A percentile compares a stretch with the other conserved stretches of the same genome.
Evolutionary conservation across 2,797 vertebrate genomes (phyloP).

Genomic region (Lagorchestes hirsutus): DNA sequence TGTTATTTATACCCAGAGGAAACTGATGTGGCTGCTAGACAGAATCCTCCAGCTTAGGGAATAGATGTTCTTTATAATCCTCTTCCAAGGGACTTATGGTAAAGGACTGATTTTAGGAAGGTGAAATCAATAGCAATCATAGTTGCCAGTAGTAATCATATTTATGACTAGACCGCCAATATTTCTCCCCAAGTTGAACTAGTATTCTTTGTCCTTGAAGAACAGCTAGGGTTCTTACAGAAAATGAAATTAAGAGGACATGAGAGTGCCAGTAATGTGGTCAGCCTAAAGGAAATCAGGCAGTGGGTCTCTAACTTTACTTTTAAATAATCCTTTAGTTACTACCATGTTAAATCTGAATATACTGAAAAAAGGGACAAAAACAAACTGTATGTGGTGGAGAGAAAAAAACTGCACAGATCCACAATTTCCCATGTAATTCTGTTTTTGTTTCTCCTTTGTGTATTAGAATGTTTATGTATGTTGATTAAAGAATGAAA

Average conservation of each 20-base stretch:
- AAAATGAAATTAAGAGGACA: constrained; percentile 9
- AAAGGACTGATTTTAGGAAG: constrained; percentile 32
- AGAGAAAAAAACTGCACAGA: background rate
- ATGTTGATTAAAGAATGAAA: background rate
- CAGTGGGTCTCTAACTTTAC: background rate
- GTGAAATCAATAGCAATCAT: constrained; percentile 35
- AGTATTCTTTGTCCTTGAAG: constrained; percentile 42
- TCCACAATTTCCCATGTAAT: background rate
- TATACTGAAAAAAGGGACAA: background rate
- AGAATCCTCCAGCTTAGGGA: constrained; percentile 14
- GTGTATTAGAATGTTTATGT: background rate
- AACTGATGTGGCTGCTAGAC: background rate
- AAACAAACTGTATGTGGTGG: background rate
- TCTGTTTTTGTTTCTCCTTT: background rate
- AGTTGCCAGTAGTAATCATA: constrained; percentile 26
- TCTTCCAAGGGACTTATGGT: constrained; percentile 24
- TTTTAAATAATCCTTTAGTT: background rate
- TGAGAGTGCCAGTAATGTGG: background rate
- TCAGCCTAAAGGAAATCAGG: constrained; percentile 42
- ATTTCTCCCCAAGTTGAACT: constrained; percentile 24
- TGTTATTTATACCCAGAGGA: constrained; percentile 24
- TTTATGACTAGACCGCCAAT: constrained; percentile 5
- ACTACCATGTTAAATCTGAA: background rate
- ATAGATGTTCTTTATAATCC: constrained; percentile 33
- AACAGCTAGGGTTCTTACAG: background rate